These are phyloP conservation scores for Glossosoma conforme DNA, from an alignment of 1,140 invertebrate species.

Conservation along the genomic window DNA sequence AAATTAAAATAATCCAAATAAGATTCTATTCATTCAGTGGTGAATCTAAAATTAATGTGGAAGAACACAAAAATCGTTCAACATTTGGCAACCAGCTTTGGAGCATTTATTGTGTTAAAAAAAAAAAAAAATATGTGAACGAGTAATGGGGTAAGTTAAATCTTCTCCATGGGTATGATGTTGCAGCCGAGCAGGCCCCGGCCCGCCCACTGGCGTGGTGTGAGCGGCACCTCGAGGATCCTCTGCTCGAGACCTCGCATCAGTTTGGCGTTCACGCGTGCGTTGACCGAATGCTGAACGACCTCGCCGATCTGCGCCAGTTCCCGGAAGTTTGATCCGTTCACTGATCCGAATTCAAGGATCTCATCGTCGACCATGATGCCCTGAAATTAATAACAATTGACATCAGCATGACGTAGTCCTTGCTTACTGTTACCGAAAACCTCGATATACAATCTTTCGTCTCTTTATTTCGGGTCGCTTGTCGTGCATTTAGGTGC, in stretches of 20 bases:
- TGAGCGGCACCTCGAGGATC: slow-evolving; percentile 52
- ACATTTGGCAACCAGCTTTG: too few relatives aligned
- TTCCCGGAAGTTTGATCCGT: slow-evolving; percentile 65
- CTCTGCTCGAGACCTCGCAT: slow-evolving; percentile 48
- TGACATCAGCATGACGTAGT: slow-evolving; percentile 15
- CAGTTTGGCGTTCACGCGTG: slow-evolving; percentile 56
- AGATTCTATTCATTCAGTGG: too few relatives aligned
- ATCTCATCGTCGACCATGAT: slow-evolving; percentile 68
- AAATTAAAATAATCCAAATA: too few relatives aligned
- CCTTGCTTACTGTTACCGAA: too few relatives aligned
- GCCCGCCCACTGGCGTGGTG: slow-evolving; percentile 67
- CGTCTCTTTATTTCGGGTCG: too few relatives aligned
- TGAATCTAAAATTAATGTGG: too few relatives aligned
- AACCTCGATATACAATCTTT: too few relatives aligned
- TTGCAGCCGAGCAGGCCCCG: slow-evolving; percentile 75
- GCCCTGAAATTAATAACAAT: slow-evolving; percentile 57
- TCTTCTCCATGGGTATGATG: slow-evolving; percentile 47
- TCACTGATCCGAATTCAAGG: slow-evolving; percentile 79
- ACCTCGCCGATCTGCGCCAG: slow-evolving; percentile 63
- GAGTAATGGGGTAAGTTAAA: too few relatives aligned
- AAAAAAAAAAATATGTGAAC: too few relatives aligned
- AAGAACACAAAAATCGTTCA: too few relatives aligned
- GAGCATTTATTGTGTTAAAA: too few relatives aligned
- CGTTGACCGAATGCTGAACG: slow-evolving; percentile 69
- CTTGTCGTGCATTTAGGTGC: too few relatives aligned